Evolutionary conservation across 1,140 invertebrate species (phyloP).

Genomic region (Macrotrachela quadricornifera): DNA sequence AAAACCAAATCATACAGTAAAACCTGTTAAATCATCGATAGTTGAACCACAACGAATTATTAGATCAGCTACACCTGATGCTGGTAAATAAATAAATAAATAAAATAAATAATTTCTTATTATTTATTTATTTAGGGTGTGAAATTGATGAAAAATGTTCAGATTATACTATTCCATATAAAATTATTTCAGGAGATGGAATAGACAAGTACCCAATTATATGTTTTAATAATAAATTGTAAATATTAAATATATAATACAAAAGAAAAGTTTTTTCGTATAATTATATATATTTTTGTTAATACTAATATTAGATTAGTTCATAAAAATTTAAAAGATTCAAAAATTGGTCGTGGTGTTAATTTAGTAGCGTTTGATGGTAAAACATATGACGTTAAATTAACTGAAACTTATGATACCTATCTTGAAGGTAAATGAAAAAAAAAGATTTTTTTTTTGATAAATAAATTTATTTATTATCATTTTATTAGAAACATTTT

Average conservation of each 20-base stretch:
- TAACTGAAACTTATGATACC: constrained; percentile 16
- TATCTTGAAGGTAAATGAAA: constrained; percentile 17
- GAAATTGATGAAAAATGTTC: constrained; percentile 11
- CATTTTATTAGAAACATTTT: constrained; percentile 14
- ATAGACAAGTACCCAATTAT: constrained; percentile 13
- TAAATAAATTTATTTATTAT: background rate
- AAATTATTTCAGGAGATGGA: constrained; percentile 16
- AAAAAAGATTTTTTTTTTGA: background rate
- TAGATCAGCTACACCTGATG: background rate
- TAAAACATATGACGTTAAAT: constrained; percentile 14
- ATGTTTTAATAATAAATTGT: constrained; percentile 17
- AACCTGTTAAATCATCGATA: background rate
- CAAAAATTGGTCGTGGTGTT: constrained; percentile 16
- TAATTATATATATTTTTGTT: background rate
- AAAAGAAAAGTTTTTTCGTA: background rate
- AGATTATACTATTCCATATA: constrained; percentile 13
- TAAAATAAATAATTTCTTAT: background rate
- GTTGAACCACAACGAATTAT: background rate
- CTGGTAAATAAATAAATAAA: background rate
- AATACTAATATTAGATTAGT: constrained; percentile 11
- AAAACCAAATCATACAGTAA: background rate
- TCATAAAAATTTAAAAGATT: constrained; percentile 13
- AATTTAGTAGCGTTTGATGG: constrained; percentile 16
- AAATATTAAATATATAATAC: constrained; percentile 1
- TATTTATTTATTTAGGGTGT: background rate